phyloP scores from a whole-genome alignment of 2,888 invertebrate genomes.

The Ichneumoninae sp. region DNA sequence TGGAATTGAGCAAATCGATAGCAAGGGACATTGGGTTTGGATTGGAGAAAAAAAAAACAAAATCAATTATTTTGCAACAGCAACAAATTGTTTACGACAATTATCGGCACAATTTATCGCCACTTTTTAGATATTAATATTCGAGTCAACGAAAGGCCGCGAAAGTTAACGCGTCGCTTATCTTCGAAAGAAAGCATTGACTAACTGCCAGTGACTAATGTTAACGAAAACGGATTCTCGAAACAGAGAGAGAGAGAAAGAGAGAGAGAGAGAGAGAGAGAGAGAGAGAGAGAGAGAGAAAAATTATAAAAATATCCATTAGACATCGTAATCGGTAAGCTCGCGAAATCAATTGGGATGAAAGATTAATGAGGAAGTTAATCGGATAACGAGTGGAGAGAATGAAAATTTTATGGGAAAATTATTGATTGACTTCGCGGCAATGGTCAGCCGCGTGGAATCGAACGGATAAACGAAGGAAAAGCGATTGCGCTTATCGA shows the following conservation, averaged over 20 bases:
- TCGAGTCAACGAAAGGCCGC: background rate
- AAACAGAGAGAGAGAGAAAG: background rate
- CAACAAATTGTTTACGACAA: constrained; percentile 6
- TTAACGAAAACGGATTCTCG: background rate
- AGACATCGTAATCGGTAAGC: background rate
- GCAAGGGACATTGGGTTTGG: constrained; percentile 10
- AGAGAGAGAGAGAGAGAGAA: background rate
- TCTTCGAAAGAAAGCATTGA: background rate
- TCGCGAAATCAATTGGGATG: background rate
- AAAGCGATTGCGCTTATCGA: constrained; percentile 60
- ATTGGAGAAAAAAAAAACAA: constrained; percentile 16
- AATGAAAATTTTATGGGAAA: constrained; percentile 37
- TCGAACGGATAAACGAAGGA: constrained; percentile 64
- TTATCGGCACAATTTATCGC: constrained; percentile 39
- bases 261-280: background rate
- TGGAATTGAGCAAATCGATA: background rate
- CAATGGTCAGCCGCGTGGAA: constrained; percentile 26
- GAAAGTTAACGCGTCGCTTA: background rate
- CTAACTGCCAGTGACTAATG: background rate
- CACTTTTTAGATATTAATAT: background rate
- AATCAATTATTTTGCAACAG: constrained; percentile 26
- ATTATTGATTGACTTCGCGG: constrained; percentile 51
- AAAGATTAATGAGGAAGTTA: constrained; percentile 1
- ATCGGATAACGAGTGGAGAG: background rate
- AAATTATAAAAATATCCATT: background rate